These are phyloP conservation scores for Catocala sponsa DNA, from an alignment of 2,888 invertebrate genomes.

Conservation along the genomic window DNA sequence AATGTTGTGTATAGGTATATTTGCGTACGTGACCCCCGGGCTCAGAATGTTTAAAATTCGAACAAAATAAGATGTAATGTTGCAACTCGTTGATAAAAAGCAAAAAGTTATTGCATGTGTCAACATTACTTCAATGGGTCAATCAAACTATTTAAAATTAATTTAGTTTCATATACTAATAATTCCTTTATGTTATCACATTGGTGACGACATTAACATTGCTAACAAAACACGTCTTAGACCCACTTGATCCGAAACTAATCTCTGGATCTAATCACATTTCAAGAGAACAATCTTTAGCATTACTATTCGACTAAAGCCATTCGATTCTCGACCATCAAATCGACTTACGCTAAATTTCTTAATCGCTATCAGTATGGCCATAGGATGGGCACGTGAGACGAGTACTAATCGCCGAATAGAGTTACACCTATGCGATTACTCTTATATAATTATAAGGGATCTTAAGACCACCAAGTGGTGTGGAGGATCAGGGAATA, in stretches of 20 bases:
- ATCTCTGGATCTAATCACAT: slow-evolving; percentile 30
- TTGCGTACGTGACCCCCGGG: too few species aligned
- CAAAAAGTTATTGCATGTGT: too few species aligned
- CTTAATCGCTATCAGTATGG: slow-evolving; percentile 46
- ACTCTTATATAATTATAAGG: slow-evolving; percentile 57
- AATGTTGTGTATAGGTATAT: too few species aligned
- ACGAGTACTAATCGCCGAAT: slow-evolving; percentile 62
- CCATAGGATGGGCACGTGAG: slow-evolving; percentile 55
- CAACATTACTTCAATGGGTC: too few species aligned
- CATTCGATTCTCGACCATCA: slow-evolving; percentile 32
- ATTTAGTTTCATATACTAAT: too few species aligned
- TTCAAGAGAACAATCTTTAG: slow-evolving; percentile 22
- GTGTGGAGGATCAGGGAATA: slow-evolving; percentile 14
- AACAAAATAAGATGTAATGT: too few species aligned
- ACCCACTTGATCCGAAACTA: slow-evolving; percentile 1
- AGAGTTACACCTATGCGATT: slow-evolving; percentile 56
- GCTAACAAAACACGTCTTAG: neutral
- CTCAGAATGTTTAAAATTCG: too few species aligned
- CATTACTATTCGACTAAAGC: slow-evolving; percentile 27
- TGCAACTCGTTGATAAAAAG: too few species aligned
- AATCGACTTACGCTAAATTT: slow-evolving; percentile 43
- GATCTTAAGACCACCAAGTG: slow-evolving; percentile 41
- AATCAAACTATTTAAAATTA: too few species aligned
- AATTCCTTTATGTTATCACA: too few species aligned
- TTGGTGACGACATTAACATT: too few species aligned